These are phyloP conservation scores for Thumatha senex DNA, from an alignment of 2,888 invertebrate species.

Conservation along the genomic window DNA sequence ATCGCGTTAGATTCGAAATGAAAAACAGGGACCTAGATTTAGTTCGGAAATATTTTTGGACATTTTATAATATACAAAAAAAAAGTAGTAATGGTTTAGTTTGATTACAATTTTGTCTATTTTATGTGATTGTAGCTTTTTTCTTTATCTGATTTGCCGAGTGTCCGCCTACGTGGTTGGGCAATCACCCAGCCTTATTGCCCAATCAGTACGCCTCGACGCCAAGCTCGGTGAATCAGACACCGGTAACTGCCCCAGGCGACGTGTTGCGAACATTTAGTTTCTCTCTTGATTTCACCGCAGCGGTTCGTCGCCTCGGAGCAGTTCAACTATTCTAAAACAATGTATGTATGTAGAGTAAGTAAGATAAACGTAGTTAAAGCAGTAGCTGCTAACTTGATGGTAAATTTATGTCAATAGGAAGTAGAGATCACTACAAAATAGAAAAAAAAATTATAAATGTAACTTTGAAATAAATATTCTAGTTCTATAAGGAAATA, in stretches of 20 bases:
- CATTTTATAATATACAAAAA: slow-evolving; percentile 67
- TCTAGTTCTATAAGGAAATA: slow-evolving; percentile 74
- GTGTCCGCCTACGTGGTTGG: slow-evolving; percentile 86
- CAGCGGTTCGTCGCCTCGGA: slow-evolving; percentile 53
- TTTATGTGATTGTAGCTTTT: slow-evolving; percentile 41
- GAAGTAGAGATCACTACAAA: slow-evolving; percentile 68
- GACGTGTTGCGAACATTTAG: slow-evolving; percentile 54
- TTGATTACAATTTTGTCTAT: slow-evolving; percentile 34
- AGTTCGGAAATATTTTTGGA: slow-evolving; percentile 78
- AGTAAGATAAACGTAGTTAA: slow-evolving; percentile 72
- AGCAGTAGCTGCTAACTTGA: slow-evolving; percentile 74
- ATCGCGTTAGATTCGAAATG: slow-evolving; percentile 57
- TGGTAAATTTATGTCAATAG: slow-evolving; percentile 83
- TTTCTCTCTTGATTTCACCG: slow-evolving; percentile 43
- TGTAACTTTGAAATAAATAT: slow-evolving; percentile 73
- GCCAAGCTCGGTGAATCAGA: slow-evolving; percentile 67
- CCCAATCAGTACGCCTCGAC: slow-evolving; percentile 85
- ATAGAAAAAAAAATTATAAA: slow-evolving; percentile 69
- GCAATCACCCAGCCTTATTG: slow-evolving; percentile 90
- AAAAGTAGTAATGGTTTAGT: slow-evolving; percentile 38
- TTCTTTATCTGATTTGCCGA: slow-evolving; percentile 66
- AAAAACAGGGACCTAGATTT: slow-evolving; percentile 79
- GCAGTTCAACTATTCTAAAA: slow-evolving; percentile 62
- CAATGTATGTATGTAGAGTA: slow-evolving; percentile 83
- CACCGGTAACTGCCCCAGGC: slow-evolving; percentile 60